These are phyloP conservation scores for Psilopogon haemacephalus DNA, from an alignment of 2,113 vertebrate species.

Conservation along the genomic window DNA sequence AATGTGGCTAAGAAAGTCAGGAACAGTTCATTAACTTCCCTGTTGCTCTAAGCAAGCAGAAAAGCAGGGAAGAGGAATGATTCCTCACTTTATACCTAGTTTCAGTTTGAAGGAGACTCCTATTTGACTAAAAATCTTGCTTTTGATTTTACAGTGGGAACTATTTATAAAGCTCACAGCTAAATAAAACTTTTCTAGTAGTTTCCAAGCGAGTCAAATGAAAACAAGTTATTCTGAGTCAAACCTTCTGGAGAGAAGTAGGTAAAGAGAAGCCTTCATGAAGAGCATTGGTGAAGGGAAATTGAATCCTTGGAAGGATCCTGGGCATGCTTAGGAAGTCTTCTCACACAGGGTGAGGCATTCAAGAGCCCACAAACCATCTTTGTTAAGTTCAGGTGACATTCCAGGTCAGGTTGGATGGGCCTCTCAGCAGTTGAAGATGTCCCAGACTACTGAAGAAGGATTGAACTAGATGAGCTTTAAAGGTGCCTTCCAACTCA, in stretches of 20 bases:
- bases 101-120: neutral
- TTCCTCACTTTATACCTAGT: neutral
- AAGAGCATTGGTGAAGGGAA: rapidly evolving
- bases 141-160: neutral
- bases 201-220: neutral
- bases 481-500: too few relatives aligned
- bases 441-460: too few relatives aligned
- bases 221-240: neutral
- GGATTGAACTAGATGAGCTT: too few relatives aligned
- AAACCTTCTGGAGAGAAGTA: neutral
- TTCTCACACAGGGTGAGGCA: neutral
- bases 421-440: too few relatives aligned
- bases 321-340: neutral
- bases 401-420: too few relatives aligned
- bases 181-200: neutral
- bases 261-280: neutral
- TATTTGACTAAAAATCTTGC: neutral
- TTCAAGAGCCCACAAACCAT: neutral
- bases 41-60: neutral
- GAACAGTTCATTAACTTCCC: conserved; percentile 13
- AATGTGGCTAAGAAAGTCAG: conserved; percentile 6
- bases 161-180: neutral
- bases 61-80: neutral
- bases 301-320: neutral
- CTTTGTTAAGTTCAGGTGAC: neutral